Base-by-base conservation (phyloP, 2,888 invertebrate species). In the Drosophila neotestacea region DNA sequence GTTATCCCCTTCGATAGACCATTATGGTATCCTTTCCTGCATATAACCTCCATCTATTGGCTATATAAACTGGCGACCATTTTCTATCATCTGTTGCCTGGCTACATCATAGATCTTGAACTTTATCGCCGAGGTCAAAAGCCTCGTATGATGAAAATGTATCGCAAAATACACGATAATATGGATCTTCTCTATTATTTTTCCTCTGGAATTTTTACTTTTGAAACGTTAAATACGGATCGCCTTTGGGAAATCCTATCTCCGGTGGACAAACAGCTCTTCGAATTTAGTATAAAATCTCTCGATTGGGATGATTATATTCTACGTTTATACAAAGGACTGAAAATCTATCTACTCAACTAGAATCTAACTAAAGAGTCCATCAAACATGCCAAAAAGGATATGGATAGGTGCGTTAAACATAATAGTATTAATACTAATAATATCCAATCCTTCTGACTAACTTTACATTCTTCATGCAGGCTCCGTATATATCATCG, bases 131-230 rank as follows among this genome's bases (percentile, higher is more conserved):
- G 66, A 16, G 90, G 91, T 7, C 54, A 80, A 38, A 81, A 85
- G 38, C 75, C 81, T 4, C 61, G 65, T 1, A 94, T 97, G 94
- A 93, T 96, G 73, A 95, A 95, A 81, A 94, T 96, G 46, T 97
- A 97, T 91, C 94, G 93, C 68, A 97, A 96, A 91, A 94, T 98
- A 51, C 96, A 97, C 91, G 96, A 95, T 90, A 96, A 97, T 72
- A 94, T 95, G 2, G 94, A 94, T 3, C 95, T 95, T 0, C 89
- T 98, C 16, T 93, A 94, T 0, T 96, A 95, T 90, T 98, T 98
- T 92, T 94, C 95, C 59, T 94, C 94, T n/a, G 93, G 94, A n/a
- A 94, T 95, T 66, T 97, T 97, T 94, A 91, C 91, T 0, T 97
- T 97, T 91, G 93, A 94, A 41, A 95, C 95, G 76, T 91, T 93